phyloP scores from a whole-genome alignment of 2,888 invertebrate genomes.

The Dascillus cervinus region DNA sequence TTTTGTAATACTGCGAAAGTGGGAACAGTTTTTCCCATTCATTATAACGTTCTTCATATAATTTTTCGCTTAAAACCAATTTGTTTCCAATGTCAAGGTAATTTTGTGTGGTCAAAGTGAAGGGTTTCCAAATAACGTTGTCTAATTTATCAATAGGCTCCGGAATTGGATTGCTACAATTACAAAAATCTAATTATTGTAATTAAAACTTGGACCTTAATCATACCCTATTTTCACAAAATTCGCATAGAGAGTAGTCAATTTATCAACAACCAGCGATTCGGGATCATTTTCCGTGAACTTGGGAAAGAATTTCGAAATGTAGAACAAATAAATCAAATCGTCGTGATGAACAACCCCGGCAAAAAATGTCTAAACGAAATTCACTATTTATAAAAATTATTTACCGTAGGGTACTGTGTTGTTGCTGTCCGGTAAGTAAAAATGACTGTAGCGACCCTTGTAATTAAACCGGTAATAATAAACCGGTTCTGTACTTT shows the following conservation, averaged over 20 bases:
- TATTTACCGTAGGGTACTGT: constrained; percentile 22
- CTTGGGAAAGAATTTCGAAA: constrained; percentile 22
- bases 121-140: constrained; percentile 25
- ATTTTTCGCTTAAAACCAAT: constrained; percentile 25
- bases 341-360: constrained; percentile 42
- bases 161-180: constrained; percentile 39
- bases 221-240: constrained; percentile 37
- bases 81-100: constrained; percentile 28
- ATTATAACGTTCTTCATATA: constrained; percentile 27
- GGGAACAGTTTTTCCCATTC: constrained; percentile 31
- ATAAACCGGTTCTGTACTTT: constrained; percentile 49
- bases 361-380: constrained; percentile 7
- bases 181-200: constrained; percentile 1
- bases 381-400: constrained; percentile 1
- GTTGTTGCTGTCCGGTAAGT: constrained; percentile 45
- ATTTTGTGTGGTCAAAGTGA: constrained; percentile 22
- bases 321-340: constrained; percentile 41
- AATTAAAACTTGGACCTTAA: constrained; percentile 4
- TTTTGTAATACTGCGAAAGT: too few relatives aligned
- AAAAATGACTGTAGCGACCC: constrained; percentile 51
- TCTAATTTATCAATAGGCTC: constrained; percentile 9
- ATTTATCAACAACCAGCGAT: constrained; percentile 31
- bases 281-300: constrained; percentile 34
- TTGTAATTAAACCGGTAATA: constrained; percentile 56
- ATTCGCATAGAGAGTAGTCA: constrained; percentile 37